Conservation (phyloP, 1,140 invertebrate genomes). For the Vanessa tameamea region DNA sequence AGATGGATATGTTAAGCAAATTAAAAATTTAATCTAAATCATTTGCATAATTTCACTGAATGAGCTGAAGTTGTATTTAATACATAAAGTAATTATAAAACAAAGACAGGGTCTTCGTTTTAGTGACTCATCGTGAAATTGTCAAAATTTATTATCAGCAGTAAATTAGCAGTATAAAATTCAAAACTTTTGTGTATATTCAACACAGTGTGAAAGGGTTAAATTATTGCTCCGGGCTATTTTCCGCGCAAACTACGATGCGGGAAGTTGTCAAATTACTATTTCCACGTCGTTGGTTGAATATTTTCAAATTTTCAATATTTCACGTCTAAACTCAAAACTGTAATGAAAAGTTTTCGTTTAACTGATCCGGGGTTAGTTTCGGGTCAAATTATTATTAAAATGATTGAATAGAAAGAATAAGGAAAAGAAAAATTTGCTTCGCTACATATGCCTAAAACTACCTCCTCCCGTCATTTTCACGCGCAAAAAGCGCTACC, state of each 20-base stretch:
- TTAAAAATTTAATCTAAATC: too few species aligned
- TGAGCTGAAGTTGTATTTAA: too few species aligned
- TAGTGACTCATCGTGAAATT: not conserved
- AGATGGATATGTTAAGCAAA: too few species aligned
- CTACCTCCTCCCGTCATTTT: too few species aligned
- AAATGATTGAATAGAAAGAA: too few species aligned
- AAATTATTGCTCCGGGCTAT: not conserved
- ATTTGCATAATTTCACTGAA: too few species aligned
- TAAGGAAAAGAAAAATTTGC: too few species aligned
- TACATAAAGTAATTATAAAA: not conserved
- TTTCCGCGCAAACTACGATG: not conserved
- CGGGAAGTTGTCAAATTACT: slow-evolving; percentile 1
- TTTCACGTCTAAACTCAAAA: not conserved
- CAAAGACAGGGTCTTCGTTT: not conserved
- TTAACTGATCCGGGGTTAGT: too few species aligned
- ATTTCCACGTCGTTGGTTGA: not conserved
- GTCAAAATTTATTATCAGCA: not conserved
- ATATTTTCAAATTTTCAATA: not conserved
- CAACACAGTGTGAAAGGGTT: not conserved
- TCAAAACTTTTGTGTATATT: slow-evolving; percentile 9
- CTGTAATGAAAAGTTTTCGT: too few species aligned
- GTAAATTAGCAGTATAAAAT: not conserved
- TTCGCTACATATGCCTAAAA: too few species aligned
- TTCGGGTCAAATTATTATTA: too few species aligned
- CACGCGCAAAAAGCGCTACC: too few species aligned